Evolutionary conservation across 2,888 invertebrate species (phyloP).

Genomic region (Amphiduros pacificus): DNA sequence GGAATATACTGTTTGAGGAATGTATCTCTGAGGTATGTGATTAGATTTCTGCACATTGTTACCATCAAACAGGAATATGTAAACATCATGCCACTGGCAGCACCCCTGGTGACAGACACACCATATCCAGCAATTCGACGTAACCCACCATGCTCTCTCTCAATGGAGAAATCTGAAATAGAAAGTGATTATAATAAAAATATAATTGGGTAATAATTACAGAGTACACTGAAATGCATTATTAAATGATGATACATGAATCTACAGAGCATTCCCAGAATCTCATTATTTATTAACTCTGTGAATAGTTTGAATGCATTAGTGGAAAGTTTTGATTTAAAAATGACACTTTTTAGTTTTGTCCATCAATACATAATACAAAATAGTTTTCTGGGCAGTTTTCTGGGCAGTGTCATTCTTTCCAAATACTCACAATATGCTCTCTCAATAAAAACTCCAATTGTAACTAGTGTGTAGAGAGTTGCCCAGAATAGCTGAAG

Average conservation of each 20-base stretch:
- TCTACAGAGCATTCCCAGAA: too few species aligned
- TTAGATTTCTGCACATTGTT: slow-evolving; percentile 66
- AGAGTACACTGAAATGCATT: too few species aligned
- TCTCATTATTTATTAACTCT: too few species aligned
- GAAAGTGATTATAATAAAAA: too few species aligned
- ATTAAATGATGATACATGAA: too few species aligned
- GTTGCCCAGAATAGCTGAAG: slow-evolving; percentile 64
- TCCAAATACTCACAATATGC: slow-evolving; percentile 64
- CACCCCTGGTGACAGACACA: slow-evolving; percentile 66
- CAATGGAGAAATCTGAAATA: slow-evolving; percentile 63
- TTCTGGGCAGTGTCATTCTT: too few species aligned
- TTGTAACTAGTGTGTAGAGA: slow-evolving; percentile 63
- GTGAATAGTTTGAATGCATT: neutral
- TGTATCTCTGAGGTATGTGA: slow-evolving; percentile 64
- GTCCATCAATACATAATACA: too few species aligned
- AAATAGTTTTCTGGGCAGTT: too few species aligned
- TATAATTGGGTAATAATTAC: too few species aligned
- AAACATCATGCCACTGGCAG: slow-evolving; percentile 68
- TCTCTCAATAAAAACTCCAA: slow-evolving; percentile 65
- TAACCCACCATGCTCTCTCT: slow-evolving; percentile 65
- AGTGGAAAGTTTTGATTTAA: too few species aligned
- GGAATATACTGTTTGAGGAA: slow-evolving; percentile 64
- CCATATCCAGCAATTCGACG: slow-evolving; percentile 66
- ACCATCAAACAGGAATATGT: slow-evolving; percentile 64
- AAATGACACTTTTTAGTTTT: too few species aligned